Conservation (phyloP, 2,113 vertebrate species). For the Gymnobelideus leadbeateri region DNA sequence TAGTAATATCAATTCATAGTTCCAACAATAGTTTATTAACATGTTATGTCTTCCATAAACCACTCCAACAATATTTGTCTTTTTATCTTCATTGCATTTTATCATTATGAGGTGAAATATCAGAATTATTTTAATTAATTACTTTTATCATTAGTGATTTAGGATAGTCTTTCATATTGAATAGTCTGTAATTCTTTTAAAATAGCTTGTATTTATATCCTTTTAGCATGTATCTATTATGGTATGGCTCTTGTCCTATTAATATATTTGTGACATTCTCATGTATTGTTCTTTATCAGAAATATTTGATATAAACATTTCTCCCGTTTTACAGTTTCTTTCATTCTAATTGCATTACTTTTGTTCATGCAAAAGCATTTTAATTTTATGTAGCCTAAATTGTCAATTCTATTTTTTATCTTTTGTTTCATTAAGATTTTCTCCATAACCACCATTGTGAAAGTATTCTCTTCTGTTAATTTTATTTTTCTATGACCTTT, state of each 20-base stretch:
- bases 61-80: neutral
- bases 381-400: neutral
- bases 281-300: neutral
- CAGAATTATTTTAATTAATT: neutral
- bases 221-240: neutral
- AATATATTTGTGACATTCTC: neutral
- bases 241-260: neutral
- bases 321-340: neutral
- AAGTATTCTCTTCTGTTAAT: neutral
- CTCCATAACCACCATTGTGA: neutral
- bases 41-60: neutral
- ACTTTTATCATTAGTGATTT: neutral
- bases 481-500: neutral
- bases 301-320: neutral
- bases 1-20: neutral
- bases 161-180: neutral
- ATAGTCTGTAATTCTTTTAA: neutral
- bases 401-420: neutral
- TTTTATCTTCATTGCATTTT: neutral
- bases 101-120: neutral
- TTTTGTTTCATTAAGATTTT: neutral
- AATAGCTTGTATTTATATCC: neutral
- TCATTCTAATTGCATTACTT: neutral
- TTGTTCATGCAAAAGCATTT: neutral
- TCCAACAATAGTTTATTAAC: neutral